phyloP scores from a whole-genome alignment of 1,140 invertebrate genomes.

The Dendrolimus punctatus region DNA sequence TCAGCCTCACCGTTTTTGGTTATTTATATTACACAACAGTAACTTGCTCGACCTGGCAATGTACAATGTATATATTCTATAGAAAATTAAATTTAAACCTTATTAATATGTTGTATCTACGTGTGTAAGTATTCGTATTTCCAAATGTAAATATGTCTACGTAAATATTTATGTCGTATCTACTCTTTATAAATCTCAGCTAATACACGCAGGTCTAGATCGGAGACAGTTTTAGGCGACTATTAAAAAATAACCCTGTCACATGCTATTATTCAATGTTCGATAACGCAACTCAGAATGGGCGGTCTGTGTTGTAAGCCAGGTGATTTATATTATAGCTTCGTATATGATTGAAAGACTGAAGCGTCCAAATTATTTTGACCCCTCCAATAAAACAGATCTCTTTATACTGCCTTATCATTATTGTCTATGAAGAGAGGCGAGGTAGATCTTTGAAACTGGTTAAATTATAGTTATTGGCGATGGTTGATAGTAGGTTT shows the following conservation, averaged over 20 bases:
- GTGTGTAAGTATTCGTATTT: no score
- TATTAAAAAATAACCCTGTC: slow-evolving; percentile 61
- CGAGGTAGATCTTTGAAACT: slow-evolving; percentile 15
- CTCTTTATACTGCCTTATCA: background rate
- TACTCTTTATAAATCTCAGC: no score
- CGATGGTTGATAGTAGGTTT: slow-evolving; percentile 29
- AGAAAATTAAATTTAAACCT: no score
- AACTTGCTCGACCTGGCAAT: no score
- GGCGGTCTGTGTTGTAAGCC: slow-evolving; percentile 36
- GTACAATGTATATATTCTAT: no score
- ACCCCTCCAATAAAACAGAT: slow-evolving; percentile 3
- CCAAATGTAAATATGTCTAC: no score
- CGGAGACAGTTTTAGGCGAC: slow-evolving; percentile 47
- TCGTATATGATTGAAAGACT: slow-evolving; percentile 26
- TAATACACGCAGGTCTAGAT: slow-evolving; percentile 17
- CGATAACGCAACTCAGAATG: slow-evolving; percentile 47
- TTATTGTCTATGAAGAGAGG: slow-evolving; percentile 6
- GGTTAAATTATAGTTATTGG: slow-evolving; percentile 24
- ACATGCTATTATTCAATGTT: slow-evolving; percentile 64
- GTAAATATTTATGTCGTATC: no score
- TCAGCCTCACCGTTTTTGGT: no score
- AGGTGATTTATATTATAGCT: slow-evolving; percentile 57
- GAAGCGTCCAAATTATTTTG: slow-evolving; percentile 21
- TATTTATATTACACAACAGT: no score
- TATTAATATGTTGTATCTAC: no score